A percentile compares a stretch with the other conserved stretches of the same genome.
Conservation (phyloP, 2,888 invertebrate species). For the Cephus sareptanus region DNA sequence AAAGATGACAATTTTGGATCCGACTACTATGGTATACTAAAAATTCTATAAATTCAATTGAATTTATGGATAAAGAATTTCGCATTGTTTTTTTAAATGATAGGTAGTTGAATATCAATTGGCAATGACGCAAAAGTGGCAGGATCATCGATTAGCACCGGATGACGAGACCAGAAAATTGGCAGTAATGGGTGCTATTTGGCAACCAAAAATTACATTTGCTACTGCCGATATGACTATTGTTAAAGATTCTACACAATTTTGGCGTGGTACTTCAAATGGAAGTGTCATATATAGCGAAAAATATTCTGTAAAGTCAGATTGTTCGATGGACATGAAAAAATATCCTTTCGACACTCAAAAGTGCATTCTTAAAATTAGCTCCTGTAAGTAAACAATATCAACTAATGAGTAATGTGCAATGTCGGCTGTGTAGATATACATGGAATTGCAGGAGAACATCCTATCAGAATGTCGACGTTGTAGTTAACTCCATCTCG, state of each 20-base stretch:
- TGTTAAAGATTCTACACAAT: slow-evolving; percentile 41
- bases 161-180: slow-evolving; percentile 42
- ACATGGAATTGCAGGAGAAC: too few relatives aligned
- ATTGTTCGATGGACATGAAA: slow-evolving; percentile 40
- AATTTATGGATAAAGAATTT: neutral
- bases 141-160: slow-evolving; percentile 44
- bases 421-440: too few relatives aligned
- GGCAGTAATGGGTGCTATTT: slow-evolving; percentile 50
- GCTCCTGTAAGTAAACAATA: slow-evolving; percentile 45
- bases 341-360: slow-evolving; percentile 52
- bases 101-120: slow-evolving; percentile 41
- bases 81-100: neutral
- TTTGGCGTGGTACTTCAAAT: slow-evolving; percentile 50
- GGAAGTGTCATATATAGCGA: slow-evolving; percentile 48
- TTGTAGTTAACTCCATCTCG: too few relatives aligned
- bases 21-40: slow-evolving; percentile 40
- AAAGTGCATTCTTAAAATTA: slow-evolving; percentile 47
- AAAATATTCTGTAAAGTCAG: slow-evolving; percentile 34
- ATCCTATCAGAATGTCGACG: too few relatives aligned
- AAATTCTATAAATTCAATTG: neutral
- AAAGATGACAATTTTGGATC: slow-evolving; percentile 33
- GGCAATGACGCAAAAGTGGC: slow-evolving; percentile 48
- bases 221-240: slow-evolving; percentile 32
- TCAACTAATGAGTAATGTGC: too few relatives aligned
- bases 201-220: slow-evolving; percentile 50